phyloP scores from a whole-genome alignment of 1,140 invertebrate genomes.

The Vollenhovia emeryi region DNA sequence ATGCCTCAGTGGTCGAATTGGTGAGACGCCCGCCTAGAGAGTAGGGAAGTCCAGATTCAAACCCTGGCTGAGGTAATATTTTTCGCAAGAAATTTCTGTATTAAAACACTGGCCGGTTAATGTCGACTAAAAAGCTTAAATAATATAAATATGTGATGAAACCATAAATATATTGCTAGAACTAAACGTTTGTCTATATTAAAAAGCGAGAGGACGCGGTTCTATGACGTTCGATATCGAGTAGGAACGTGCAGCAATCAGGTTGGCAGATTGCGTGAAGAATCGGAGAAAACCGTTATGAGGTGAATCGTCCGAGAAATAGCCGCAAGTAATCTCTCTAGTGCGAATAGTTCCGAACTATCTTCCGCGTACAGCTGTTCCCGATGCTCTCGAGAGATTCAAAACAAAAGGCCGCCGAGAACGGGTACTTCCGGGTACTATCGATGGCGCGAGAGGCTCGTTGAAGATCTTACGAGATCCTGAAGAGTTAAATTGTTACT shows the following conservation, averaged over 20 bases:
- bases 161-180: too few relatives aligned
- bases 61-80: too few relatives aligned
- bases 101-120: too few relatives aligned
- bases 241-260: neutral
- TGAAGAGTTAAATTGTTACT: neutral
- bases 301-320: neutral
- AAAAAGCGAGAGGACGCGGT: neutral
- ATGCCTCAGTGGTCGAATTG: too few relatives aligned
- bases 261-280: neutral
- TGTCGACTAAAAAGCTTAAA: too few relatives aligned
- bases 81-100: too few relatives aligned
- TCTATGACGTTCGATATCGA: neutral
- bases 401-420: constrained; percentile 17
- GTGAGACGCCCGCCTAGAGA: too few relatives aligned
- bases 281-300: constrained; percentile 19
- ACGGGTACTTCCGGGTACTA: neutral
- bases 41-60: too few relatives aligned
- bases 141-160: too few relatives aligned
- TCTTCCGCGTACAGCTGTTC: neutral
- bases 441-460: neutral
- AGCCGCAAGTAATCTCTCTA: constrained; percentile 24
- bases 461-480: neutral
- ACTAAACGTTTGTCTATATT: too few relatives aligned
- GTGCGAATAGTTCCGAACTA: constrained; percentile 3
- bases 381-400: neutral